Base-by-base conservation (phyloP, 2,797 vertebrate species). In the Acanthurus lineatus region DNA sequence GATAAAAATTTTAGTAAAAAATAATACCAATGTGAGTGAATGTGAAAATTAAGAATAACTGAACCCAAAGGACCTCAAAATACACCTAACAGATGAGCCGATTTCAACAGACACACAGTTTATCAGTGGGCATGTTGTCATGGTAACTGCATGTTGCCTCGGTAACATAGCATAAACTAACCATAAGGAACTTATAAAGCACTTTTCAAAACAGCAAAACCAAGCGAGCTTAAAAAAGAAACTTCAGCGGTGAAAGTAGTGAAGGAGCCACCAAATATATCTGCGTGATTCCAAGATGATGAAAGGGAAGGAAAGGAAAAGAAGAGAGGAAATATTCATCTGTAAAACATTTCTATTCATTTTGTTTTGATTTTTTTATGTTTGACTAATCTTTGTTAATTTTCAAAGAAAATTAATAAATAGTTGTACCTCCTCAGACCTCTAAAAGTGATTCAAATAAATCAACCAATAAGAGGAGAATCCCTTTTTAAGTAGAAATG, bases 91-190 rank as follows among this genome's bases (percentile, higher is more conserved):
- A 70, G 60, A 76, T 68, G 44, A 79, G 52, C 66, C 54, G 45
- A 58, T 77, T 71, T 61, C 57, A 49, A 16, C 44, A 61, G 17
- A 44, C 47, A 42, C n/a, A n/a, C 49, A 5, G 4, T 61, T 52
- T 67, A 73, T 52, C 49, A 42, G 47, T 47, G 4, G 9, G 11
- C 12, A 10, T 14, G 80, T 77, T 51, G 53, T 64, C 76, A 84
- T 71, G 73, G 84, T 69, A 73, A 69, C 73, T 52, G 28, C 48
- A 44, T 4, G 74, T 81, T 68, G 32, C 72, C 57, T 28, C 56
- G 59, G 85, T n/a, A 28, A 60, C 57, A 47, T 56, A 35, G 73
- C 60, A 48, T 64, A 76, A 83, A 77, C 77, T 75, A 74, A 83
- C 65, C 35, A 76, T 47, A 71, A 76, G 76, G 74, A 60, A 69